These are phyloP conservation scores for Alaudala cheleensis DNA, from an alignment of 2,113 vertebrate species.

Conservation along the genomic window DNA sequence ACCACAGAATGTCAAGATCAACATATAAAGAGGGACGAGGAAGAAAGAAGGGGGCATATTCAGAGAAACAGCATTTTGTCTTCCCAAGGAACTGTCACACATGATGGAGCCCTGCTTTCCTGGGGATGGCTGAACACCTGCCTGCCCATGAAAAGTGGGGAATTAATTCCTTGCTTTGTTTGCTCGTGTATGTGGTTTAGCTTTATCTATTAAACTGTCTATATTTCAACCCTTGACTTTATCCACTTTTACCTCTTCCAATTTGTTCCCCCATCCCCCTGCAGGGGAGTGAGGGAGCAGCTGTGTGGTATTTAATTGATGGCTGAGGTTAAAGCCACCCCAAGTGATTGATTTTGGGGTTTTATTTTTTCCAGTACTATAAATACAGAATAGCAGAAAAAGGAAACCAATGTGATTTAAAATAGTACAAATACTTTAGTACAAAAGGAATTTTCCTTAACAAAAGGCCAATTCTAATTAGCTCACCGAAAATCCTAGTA, in stretches of 20 bases:
- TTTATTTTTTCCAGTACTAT: background rate
- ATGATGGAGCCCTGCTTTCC: background rate
- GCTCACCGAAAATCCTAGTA: background rate
- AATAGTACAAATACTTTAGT: background rate
- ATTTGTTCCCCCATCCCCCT: background rate
- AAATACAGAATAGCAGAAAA: background rate
- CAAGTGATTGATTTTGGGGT: fast-evolving
- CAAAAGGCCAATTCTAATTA: background rate
- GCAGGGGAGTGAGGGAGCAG: background rate
- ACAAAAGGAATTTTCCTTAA: background rate
- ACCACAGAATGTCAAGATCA: background rate
- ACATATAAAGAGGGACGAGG: background rate
- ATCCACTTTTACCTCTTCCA: background rate
- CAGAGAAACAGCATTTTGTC: background rate
- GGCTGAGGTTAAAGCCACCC: background rate
- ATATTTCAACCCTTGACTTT: background rate
- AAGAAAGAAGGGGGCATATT: background rate
- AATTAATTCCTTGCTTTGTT: background rate
- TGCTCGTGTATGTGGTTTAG: background rate
- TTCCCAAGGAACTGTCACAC: background rate
- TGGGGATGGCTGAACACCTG: background rate
- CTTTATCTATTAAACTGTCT: background rate
- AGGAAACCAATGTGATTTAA: background rate
- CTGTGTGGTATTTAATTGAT: background rate
- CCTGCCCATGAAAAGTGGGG: background rate